Conservation (phyloP, 1,140 invertebrate genomes). For the Drosophila tani region DNA sequence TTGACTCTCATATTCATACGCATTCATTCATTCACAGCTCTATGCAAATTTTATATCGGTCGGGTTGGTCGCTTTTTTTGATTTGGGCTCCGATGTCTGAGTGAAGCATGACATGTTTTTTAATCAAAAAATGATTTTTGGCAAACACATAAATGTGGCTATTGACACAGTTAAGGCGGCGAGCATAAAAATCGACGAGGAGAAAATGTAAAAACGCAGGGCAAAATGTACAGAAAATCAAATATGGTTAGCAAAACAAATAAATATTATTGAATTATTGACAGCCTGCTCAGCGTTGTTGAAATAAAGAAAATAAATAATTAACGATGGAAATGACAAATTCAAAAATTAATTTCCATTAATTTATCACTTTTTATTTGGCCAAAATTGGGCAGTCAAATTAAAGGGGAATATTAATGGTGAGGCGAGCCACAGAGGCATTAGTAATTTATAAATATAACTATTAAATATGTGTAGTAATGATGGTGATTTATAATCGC, state of each 20-base stretch:
- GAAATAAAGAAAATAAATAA: background rate
- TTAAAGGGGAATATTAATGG: conserved; percentile 18
- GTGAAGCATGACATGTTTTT: conserved; percentile 80
- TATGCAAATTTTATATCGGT: conserved; percentile 68
- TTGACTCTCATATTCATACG: conserved; percentile 16
- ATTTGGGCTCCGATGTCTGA: conserved; percentile 36
- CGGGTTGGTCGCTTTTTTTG: conserved; percentile 28
- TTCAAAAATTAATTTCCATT: conserved; percentile 41
- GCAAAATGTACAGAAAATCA: conserved; percentile 1
- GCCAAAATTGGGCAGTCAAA: conserved; percentile 1
- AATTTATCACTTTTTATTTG: conserved; percentile 20
- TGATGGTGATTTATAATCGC: conserved; percentile 16
- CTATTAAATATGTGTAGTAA: conserved; percentile 7
- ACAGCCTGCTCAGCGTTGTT: conserved; percentile 5
- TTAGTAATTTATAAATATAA: conserved; percentile 1
- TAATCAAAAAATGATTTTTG: conserved; percentile 74
- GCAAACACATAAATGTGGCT: conserved; percentile 73
- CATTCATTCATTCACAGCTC: conserved; percentile 61
- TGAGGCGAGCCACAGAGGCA: background rate
- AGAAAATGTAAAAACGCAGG: conserved; percentile 45
- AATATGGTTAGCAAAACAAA: conserved; percentile 26
- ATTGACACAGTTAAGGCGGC: conserved; percentile 74
- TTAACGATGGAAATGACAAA: conserved; percentile 12
- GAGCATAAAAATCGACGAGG: conserved; percentile 54
- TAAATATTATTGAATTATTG: conserved; percentile 29